These are phyloP conservation scores for Drosophila picticornis DNA, from an alignment of 2,888 invertebrate species.

Conservation along the genomic window DNA sequence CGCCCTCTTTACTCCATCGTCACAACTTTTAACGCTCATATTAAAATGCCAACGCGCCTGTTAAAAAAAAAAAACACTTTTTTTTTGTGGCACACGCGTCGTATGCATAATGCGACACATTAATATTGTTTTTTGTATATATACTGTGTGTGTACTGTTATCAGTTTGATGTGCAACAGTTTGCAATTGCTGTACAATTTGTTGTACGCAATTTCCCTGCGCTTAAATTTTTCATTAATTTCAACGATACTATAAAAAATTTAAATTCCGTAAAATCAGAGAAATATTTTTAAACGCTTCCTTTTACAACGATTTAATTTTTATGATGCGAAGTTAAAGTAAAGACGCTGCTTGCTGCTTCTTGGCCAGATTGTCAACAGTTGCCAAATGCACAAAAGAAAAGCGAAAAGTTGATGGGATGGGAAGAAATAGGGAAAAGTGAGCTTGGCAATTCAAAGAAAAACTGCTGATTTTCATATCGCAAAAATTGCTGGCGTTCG, in stretches of 20 bases:
- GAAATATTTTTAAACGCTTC: constrained; percentile 14
- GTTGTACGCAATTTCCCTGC: constrained; percentile 35
- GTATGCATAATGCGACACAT: constrained; percentile 61
- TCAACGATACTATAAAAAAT: constrained; percentile 30
- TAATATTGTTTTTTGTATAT: constrained; percentile 36
- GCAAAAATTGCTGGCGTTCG: constrained; percentile 69
- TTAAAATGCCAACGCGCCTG: constrained; percentile 67
- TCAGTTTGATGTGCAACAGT: constrained; percentile 75
- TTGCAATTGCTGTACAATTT: constrained; percentile 60
- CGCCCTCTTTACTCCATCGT: not conserved
- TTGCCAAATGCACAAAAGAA: constrained; percentile 51
- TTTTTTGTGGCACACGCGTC: constrained; percentile 27
- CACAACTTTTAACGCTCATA: constrained; percentile 59
- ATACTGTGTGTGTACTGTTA: constrained; percentile 42
- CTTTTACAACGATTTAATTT: constrained; percentile 6
- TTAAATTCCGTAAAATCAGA: constrained; percentile 14
- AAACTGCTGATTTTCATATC: constrained; percentile 78
- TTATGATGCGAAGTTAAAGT: constrained; percentile 47
- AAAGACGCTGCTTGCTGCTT: constrained; percentile 36
- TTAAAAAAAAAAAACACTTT: constrained; percentile 7
- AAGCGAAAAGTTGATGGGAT: not conserved
- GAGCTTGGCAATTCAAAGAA: constrained; percentile 63
- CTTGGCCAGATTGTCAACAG: constrained; percentile 59
- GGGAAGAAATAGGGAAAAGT: not conserved
- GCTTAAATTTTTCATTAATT: constrained; percentile 60